Evolutionary conservation across 1,140 invertebrate species (phyloP).

Genomic region (Campoletis sonorensis): DNA sequence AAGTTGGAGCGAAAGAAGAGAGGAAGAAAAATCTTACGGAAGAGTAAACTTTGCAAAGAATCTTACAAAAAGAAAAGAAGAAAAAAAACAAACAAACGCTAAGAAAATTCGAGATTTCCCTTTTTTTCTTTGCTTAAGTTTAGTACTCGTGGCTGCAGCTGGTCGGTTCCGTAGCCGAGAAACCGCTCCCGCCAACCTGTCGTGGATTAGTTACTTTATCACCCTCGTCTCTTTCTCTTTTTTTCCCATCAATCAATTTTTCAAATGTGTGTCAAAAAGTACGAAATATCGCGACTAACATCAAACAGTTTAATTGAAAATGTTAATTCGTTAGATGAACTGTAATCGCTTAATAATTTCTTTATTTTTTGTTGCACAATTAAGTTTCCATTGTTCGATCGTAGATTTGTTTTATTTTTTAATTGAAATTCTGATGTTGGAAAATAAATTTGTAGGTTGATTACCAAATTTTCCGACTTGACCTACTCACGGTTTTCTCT

Average conservation of each 20-base stretch:
- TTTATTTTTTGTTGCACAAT: too few relatives aligned
- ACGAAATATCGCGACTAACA: too few relatives aligned
- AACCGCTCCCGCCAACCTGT: neutral
- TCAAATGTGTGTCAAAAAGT: too few relatives aligned
- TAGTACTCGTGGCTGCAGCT: constrained; percentile 5
- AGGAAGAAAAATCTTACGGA: constrained; percentile 30
- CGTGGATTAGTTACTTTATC: constrained; percentile 9
- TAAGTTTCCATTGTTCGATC: too few relatives aligned
- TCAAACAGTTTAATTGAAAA: too few relatives aligned
- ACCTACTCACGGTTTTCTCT: neutral
- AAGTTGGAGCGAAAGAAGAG: neutral
- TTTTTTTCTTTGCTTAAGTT: constrained; percentile 11
- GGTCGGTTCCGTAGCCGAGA: neutral
- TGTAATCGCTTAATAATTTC: too few relatives aligned
- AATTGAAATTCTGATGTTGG: too few relatives aligned
- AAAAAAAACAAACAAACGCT: constrained; percentile 3
- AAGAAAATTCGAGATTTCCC: neutral
- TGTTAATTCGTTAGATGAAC: too few relatives aligned
- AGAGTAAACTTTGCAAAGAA: constrained; percentile 11
- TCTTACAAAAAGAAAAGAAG: constrained; percentile 1
- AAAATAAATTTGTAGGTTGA: neutral
- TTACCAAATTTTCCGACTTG: constrained; percentile 26
- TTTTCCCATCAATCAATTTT: neutral
- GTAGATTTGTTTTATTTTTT: too few relatives aligned
- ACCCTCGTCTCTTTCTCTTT: neutral